Base-by-base conservation (phyloP, 2,888 invertebrate species). In the Petrolisthes manimaculis region DNA sequence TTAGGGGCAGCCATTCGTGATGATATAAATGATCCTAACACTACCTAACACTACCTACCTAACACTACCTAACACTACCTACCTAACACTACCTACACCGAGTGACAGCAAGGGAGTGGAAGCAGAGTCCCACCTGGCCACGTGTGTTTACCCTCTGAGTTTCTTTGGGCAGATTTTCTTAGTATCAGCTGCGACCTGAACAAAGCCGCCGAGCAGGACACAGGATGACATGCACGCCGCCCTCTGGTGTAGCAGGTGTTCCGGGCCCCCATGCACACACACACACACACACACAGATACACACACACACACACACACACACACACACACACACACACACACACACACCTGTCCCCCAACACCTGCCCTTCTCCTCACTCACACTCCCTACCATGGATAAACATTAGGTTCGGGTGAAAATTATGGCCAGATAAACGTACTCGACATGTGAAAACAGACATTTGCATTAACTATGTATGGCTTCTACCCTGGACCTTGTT, bases 111-210 rank as follows among this genome's bases (percentile, higher is more conserved):
- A 53, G 14, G 6, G 54, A 54, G 78, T 80, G 80, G 56, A 55
- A 80, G n/a, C 54, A 37, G 82, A 69, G 61, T 67, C 37, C 51
- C 54, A 37, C 37, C 37, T 37, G 37, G 37, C 37, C 1, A 37
- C 37, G 37, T 37, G 37, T 51, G 82, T 82, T 82, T 82, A 82
- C 82, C 82, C 51, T 53, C 67, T n/a, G 53, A n/a, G 82, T 51
- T 18, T 24, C 80, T 56, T 61, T 61, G 24, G 56, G 24, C 80
- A 82, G 53, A 61, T 14, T 53, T n/a, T 69, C 67, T 5, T 12
- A 71, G 21, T 9, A 53, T 82, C 82, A 82, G 67, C 82, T 55
- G 82, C 69, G 61, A 82, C 82, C 67, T 82, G 82, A 82, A 61
- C 82, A 82, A 82, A 82, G 82, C 18, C 67, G 37, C 54, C 82